These are phyloP conservation scores for Callimorpha dominula DNA, from an alignment of 2,888 invertebrate species.

Conservation along the genomic window DNA sequence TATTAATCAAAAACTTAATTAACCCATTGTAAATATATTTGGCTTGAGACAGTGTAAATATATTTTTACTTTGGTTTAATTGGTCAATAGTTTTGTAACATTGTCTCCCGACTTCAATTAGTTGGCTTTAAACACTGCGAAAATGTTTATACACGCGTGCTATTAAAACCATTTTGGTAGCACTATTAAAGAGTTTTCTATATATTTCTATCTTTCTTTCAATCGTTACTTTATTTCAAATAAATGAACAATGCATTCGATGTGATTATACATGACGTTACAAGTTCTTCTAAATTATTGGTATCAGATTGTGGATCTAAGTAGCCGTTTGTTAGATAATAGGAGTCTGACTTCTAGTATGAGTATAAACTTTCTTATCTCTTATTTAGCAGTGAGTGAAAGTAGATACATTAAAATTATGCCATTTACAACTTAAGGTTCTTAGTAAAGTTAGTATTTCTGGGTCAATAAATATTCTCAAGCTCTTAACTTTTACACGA, in stretches of 20 bases:
- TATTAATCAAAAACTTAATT: background rate
- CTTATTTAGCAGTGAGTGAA: no score
- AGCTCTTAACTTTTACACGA: no score
- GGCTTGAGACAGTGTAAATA: background rate
- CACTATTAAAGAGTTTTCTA: background rate
- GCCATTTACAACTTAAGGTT: no score
- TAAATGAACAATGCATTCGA: no score
- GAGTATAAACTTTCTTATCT: no score
- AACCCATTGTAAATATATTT: background rate
- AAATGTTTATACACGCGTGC: background rate
- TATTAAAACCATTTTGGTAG: no score
- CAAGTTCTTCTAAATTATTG: background rate
- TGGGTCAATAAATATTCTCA: no score
- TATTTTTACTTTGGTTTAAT: background rate
- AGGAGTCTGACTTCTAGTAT: background rate
- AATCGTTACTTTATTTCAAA: background rate
- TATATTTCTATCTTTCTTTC: background rate
- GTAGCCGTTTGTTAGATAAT: no score
- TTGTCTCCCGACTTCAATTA: background rate
- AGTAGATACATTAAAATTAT: no score
- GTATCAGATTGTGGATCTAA: no score
- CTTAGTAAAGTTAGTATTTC: no score
- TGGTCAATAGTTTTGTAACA: background rate
- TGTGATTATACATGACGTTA: no score
- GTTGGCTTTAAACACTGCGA: background rate